Evolutionary conservation across 2,797 vertebrate species (phyloP), one percentile per base, ranked within the genome.

Genomic region (Smutsia gigantea): DNA sequence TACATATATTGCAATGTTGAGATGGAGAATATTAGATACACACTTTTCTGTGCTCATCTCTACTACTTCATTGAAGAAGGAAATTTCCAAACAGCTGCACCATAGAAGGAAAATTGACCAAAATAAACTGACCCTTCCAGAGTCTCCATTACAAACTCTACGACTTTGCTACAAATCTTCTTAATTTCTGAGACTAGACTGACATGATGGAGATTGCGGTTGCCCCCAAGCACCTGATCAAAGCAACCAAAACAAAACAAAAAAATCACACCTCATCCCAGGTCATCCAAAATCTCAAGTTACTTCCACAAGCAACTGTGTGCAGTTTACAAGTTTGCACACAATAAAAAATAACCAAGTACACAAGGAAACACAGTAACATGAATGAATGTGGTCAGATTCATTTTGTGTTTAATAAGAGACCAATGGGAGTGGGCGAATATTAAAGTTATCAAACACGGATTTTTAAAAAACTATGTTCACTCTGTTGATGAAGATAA

Each of bases 301-400:
- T 78, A 71, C 64, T 91, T 72, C 39, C 59, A 84, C 27, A 49
- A 86, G 49, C 21, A 87, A 53, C 57, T n/a, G 5, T n/a, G 8
- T 78, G 8, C 42, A 78, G 61, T 61, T 46, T 78, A 31, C 7
- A 61, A 61, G 53, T 87, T 72, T 75, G 2, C 63, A n/a, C 12
- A 91, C 34, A 37, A 77, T 61, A 55, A 82, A 87, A 89, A 87
- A 69, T 68, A 92, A 86, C n/a, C 34, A 83, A n/a, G 15, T 57
- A 87, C 27, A 63, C 14, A 42, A 46, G 53, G 37, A 94, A 86
- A 82, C 71, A 74, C 21, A 51, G 69, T 4, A 29, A 63, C 59
- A 51, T 4, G 21, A 81, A 68, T 66, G 42, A 88, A 46, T 46
- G 46, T 46, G 46, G 46, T 46, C 46, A 46, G 46, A 46, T 46